Percentiles rank a stretch among this genome's conserved stretches.
phyloP scores from a whole-genome alignment of 30 jellyfish, hydroid and myxozoan species.

The Hydractinia symbiolongicarpus region DNA sequence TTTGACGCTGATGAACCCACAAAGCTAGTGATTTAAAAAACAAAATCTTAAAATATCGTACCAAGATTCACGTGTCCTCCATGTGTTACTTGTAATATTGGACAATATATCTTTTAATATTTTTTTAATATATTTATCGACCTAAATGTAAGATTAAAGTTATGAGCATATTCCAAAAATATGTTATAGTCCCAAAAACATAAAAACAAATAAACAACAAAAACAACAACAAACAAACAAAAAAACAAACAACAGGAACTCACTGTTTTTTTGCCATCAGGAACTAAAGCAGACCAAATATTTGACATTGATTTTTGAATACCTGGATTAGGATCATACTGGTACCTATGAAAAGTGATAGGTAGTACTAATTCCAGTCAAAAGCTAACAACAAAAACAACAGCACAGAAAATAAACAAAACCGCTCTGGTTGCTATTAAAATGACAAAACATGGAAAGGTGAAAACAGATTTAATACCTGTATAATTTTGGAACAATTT shows the following conservation, averaged over 20 bases:
- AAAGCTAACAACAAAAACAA: neutral
- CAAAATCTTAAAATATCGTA: neutral
- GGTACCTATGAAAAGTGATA: slow-evolving; percentile 48
- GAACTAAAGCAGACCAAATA: slow-evolving; percentile 90
- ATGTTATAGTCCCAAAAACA: neutral
- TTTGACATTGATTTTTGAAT: slow-evolving; percentile 81
- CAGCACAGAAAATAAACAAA: neutral
- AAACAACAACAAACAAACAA: neutral
- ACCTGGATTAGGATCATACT: slow-evolving; percentile 85
- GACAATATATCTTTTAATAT: slow-evolving; percentile 60
- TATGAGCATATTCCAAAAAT: neutral
- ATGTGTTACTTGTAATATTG: slow-evolving; percentile 54
- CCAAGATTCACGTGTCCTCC: slow-evolving; percentile 96
- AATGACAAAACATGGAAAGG: neutral
- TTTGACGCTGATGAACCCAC: too few relatives aligned
- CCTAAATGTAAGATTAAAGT: slow-evolving; percentile 31
- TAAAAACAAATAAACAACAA: neutral
- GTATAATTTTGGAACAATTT: slow-evolving; percentile 79
- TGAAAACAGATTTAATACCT: slow-evolving; percentile 33
- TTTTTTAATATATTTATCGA: slow-evolving; percentile 51
- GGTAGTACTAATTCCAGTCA: neutral
- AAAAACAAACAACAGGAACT: neutral
- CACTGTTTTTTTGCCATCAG: slow-evolving; percentile 84
- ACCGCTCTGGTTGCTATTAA: neutral
- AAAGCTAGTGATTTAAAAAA: neutral